phyloP scores from a whole-genome alignment of 2,113 vertebrate species.

The Prionailurus bengalensis region DNA sequence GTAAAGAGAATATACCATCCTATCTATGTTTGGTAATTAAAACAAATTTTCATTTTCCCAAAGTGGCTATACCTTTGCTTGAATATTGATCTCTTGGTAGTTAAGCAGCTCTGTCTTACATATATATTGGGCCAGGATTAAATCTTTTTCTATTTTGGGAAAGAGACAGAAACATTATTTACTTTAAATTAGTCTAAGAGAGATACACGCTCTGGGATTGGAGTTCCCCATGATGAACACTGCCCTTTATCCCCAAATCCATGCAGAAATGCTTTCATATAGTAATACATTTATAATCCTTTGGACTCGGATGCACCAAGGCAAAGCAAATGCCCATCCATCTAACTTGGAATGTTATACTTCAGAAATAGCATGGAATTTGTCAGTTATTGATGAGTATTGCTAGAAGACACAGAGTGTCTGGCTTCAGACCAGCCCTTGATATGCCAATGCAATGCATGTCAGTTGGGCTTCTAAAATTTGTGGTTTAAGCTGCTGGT shows the following conservation, averaged over 20 bases:
- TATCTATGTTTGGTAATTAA: background rate
- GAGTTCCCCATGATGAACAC: background rate
- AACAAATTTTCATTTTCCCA: background rate
- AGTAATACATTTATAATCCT: background rate
- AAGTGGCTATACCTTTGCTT: background rate
- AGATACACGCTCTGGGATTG: background rate
- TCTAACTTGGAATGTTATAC: slow-evolving; percentile 68
- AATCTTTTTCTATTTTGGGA: slow-evolving; percentile 56
- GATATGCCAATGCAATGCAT: slow-evolving; percentile 56
- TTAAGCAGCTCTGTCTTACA: background rate
- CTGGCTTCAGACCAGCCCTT: slow-evolving; percentile 69
- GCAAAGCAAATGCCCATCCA: slow-evolving; percentile 55
- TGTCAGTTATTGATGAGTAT: slow-evolving; percentile 80
- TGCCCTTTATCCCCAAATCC: background rate
- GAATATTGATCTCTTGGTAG: background rate
- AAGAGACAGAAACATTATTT: slow-evolving; percentile 39
- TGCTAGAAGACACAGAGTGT: slow-evolving; percentile 71
- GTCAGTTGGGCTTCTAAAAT: slow-evolving; percentile 56
- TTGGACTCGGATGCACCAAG: background rate
- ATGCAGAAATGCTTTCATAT: slow-evolving; percentile 33
- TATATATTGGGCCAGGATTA: background rate
- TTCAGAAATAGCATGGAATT: slow-evolving; percentile 62
- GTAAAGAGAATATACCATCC: slow-evolving; percentile 7
- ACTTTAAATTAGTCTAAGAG: slow-evolving; percentile 1
- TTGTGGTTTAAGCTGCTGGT: slow-evolving; percentile 35